Evolutionary conservation across 2,113 vertebrate genomes (phyloP).

Genomic region (Ancistrus triradiatus): DNA sequence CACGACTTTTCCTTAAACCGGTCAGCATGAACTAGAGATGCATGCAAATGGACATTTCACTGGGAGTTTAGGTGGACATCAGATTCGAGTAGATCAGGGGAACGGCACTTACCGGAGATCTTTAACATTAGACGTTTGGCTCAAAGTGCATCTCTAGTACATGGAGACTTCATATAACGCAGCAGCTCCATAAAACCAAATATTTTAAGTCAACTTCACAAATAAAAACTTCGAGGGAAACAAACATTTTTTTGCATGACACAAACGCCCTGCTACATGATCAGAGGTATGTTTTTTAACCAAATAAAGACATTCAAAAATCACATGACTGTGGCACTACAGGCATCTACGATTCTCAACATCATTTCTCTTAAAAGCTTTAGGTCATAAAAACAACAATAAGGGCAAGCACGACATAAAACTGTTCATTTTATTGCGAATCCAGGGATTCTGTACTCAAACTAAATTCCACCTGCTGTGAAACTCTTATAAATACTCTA

Average conservation of each 20-base stretch:
- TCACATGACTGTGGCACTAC: slow-evolving; percentile 5
- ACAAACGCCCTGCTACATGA: not conserved
- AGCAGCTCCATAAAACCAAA: slow-evolving; percentile 1
- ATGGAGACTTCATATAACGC: not conserved
- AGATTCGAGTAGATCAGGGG: too few species aligned
- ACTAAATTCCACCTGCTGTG: slow-evolving; percentile 64
- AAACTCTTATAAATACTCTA: slow-evolving; percentile 73
- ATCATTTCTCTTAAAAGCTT: slow-evolving; percentile 30
- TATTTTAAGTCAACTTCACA: not conserved
- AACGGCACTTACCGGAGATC: too few species aligned
- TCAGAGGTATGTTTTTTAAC: too few species aligned
- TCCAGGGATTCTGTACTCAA: slow-evolving; percentile 65
- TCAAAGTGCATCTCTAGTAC: slow-evolving; percentile 3
- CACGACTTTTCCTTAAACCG: too few species aligned
- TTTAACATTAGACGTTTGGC: too few species aligned
- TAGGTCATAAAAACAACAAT: slow-evolving; percentile 21
- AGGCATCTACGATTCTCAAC: not conserved
- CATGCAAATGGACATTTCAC: too few species aligned
- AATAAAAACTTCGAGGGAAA: not conserved
- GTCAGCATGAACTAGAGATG: too few species aligned
- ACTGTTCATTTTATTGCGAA: slow-evolving; percentile 65
- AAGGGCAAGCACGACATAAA: slow-evolving; percentile 46
- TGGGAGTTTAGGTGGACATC: too few species aligned
- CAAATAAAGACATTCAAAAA: slow-evolving; percentile 21
- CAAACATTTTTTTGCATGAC: not conserved